Evolutionary conservation across 2,113 vertebrate species (phyloP).

Genomic region (Garra rufa): DNA sequence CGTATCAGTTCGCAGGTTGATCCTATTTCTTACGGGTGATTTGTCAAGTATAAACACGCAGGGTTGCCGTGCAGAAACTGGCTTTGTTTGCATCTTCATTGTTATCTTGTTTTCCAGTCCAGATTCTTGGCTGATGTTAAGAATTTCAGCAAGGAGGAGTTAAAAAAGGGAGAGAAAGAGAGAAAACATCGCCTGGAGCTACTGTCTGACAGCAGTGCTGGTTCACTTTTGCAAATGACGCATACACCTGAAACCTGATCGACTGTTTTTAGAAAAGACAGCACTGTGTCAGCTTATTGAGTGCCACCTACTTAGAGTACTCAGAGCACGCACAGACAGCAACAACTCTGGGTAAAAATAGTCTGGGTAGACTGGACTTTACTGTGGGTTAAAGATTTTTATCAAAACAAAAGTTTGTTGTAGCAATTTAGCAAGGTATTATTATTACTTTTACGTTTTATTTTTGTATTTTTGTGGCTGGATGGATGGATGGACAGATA

Average conservation of each 20-base stretch:
- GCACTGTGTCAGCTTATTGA: conserved; percentile 13
- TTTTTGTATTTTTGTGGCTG: neutral
- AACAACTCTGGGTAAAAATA: conserved; percentile 15
- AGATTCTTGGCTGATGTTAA: conserved; percentile 48
- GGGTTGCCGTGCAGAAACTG: conserved; percentile 38
- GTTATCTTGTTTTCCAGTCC: conserved; percentile 55
- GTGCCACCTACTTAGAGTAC: conserved; percentile 10
- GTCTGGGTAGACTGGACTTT: neutral
- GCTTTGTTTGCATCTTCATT: conserved; percentile 55
- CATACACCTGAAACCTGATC: conserved; percentile 56
- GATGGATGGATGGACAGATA: neutral
- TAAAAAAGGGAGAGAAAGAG: conserved; percentile 2
- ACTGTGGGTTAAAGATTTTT: neutral
- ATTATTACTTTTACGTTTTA: no score
- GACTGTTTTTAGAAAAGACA: conserved; percentile 47
- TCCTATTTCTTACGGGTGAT: conserved; percentile 44
- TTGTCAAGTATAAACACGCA: conserved; percentile 50
- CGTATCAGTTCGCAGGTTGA: conserved; percentile 57
- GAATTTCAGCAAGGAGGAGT: conserved; percentile 20
- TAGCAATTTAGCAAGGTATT: neutral
- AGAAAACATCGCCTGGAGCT: conserved; percentile 56
- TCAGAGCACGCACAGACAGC: conserved; percentile 13
- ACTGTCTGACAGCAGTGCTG: conserved; percentile 50
- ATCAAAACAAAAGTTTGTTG: neutral
- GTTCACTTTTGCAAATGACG: conserved; percentile 43